Evolutionary conservation across 2,797 vertebrate genomes (phyloP).

Genomic region (Sphaeramia orbicularis): DNA sequence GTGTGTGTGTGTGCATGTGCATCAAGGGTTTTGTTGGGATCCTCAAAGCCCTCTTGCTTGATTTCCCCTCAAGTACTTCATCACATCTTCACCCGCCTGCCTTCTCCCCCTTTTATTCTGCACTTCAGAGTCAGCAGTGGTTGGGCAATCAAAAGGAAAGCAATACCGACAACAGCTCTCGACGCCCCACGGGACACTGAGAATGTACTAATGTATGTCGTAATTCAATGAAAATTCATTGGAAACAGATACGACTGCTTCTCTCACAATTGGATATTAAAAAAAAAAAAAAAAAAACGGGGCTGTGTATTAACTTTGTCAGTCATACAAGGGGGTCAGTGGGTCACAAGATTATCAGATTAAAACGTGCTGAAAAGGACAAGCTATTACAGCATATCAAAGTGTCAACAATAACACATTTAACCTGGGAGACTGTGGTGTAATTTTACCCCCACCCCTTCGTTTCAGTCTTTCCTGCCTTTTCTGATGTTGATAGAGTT

Average conservation of each 20-base stretch:
- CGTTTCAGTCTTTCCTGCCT: slow-evolving; percentile 3
- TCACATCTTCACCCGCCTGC: slow-evolving; percentile 18
- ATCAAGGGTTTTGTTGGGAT: no score
- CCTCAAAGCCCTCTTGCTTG: slow-evolving; percentile 1
- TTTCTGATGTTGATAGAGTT: slow-evolving; percentile 30
- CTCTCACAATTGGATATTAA: slow-evolving; percentile 16
- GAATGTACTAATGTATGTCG: slow-evolving; percentile 30
- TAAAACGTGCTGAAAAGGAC: slow-evolving; percentile 29
- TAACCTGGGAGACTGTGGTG: slow-evolving; percentile 7
- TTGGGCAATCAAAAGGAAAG: slow-evolving; percentile 26
- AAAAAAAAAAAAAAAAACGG: not conserved
- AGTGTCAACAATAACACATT: slow-evolving; percentile 56
- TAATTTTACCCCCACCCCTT: slow-evolving; percentile 11
- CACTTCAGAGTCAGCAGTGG: slow-evolving; percentile 21
- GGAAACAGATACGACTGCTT: slow-evolving; percentile 32
- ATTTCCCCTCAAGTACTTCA: slow-evolving; percentile 1
- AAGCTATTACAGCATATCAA: slow-evolving; percentile 38
- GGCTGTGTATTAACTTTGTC: slow-evolving; percentile 34
- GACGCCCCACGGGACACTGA: not conserved
- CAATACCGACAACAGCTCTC: slow-evolving; percentile 21
- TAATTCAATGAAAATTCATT: slow-evolving; percentile 22
- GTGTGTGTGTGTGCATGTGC: slow-evolving; percentile 12
- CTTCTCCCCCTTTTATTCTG: slow-evolving; percentile 21
- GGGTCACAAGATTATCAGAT: slow-evolving; percentile 43
- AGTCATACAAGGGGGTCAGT: slow-evolving; percentile 30